Percentiles rank a stretch among this genome's conserved stretches.
These are phyloP conservation scores for Esox masquinongy DNA, from an alignment of 2,797 vertebrate species.

Conservation along the genomic window DNA sequence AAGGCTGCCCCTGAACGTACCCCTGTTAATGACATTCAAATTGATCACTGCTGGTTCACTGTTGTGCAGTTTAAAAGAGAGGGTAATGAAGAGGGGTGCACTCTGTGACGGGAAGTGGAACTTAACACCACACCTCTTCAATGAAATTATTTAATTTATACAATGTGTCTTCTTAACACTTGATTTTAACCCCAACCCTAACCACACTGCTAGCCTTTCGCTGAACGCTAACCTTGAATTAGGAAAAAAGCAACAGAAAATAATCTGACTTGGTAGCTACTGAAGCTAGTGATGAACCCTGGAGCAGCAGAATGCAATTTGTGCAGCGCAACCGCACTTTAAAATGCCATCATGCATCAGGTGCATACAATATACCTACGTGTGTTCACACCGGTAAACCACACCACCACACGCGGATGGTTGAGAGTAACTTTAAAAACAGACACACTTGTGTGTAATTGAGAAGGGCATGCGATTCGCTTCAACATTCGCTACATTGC, in stretches of 20 bases:
- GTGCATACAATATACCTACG: no score
- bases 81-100: slow-evolving; percentile 72
- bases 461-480: no score
- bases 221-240: no score
- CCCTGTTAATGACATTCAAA: slow-evolving; percentile 77
- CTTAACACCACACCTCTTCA: slow-evolving; percentile 69
- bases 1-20: slow-evolving; percentile 58
- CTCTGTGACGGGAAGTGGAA: slow-evolving; percentile 67
- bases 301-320: no score
- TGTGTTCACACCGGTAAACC: background rate
- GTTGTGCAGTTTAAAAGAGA: slow-evolving; percentile 61
- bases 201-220: no score
- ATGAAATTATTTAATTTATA: slow-evolving; percentile 37
- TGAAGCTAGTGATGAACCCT: background rate
- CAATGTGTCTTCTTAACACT: no score
- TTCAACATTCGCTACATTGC: no score
- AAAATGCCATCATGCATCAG: no score
- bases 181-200: no score
- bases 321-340: background rate
- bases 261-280: background rate
- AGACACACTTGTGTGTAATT: slow-evolving; percentile 3
- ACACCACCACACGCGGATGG: background rate
- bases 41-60: slow-evolving; percentile 68
- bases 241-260: no score
- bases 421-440: background rate